Conservation (phyloP, 2,797 vertebrate species). For the Poecile montanus region DNA sequence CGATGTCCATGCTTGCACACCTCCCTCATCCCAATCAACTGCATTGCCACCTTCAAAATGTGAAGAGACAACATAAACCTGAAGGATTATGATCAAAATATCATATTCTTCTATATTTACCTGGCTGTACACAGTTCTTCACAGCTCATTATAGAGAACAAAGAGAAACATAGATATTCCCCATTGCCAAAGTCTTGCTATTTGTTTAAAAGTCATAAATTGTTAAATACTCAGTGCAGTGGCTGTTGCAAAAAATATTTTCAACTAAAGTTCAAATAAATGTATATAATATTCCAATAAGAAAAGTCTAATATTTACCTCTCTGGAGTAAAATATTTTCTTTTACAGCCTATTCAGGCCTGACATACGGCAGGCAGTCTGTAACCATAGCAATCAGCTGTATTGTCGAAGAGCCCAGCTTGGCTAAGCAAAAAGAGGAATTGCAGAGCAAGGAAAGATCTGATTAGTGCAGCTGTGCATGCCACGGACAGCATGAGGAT, state of each 20-base stretch:
- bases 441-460: background rate
- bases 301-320: background rate
- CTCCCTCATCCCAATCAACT: background rate
- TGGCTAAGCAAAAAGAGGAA: slow-evolving; percentile 17
- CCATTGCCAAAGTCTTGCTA: background rate
- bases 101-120: background rate
- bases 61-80: background rate
- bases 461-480: background rate
- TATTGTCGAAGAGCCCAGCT: background rate
- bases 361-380: background rate
- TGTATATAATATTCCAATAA: background rate
- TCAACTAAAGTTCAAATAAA: background rate
- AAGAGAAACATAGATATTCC: background rate
- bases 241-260: background rate
- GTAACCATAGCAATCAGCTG: slow-evolving; percentile 43
- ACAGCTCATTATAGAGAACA: background rate
- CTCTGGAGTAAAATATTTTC: slow-evolving; percentile 10
- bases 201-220: background rate
- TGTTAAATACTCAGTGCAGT: background rate
- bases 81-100: background rate
- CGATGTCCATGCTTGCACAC: background rate
- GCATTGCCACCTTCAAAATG: background rate
- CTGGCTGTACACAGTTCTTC: background rate
- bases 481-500: background rate
- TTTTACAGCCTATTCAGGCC: slow-evolving; percentile 11